These are phyloP conservation scores for Mobula hypostoma DNA, from an alignment of 2,113 vertebrate genomes.

Conservation along the genomic window DNA sequence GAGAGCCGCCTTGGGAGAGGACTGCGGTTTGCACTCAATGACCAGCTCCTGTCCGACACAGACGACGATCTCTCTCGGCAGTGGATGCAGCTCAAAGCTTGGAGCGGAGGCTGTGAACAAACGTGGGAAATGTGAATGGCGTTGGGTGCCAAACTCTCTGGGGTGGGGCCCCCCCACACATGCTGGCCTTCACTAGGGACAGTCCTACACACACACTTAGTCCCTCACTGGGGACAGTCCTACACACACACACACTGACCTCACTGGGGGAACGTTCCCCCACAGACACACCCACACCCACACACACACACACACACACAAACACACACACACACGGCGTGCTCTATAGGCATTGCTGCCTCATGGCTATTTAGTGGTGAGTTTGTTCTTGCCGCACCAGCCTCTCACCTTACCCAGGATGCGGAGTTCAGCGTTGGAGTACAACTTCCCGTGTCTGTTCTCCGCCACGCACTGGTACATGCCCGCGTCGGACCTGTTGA, in stretches of 20 bases:
- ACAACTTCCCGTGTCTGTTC: slow-evolving; percentile 81
- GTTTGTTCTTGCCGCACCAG: neutral
- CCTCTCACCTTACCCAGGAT: slow-evolving; percentile 71
- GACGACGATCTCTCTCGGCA: slow-evolving; percentile 69
- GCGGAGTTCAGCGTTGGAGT: slow-evolving; percentile 77
- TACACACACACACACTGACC: too few species aligned
- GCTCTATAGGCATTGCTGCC: too few species aligned
- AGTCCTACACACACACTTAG: too few species aligned
- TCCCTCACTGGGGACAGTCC: too few species aligned
- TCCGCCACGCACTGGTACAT: slow-evolving; percentile 95
- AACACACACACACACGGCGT: too few species aligned
- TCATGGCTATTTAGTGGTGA: too few species aligned
- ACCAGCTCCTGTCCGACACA: slow-evolving; percentile 75
- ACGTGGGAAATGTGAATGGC: neutral
- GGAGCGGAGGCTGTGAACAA: slow-evolving; percentile 76
- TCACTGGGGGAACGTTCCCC: too few species aligned
- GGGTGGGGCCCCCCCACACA: too few species aligned
- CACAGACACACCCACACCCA: too few species aligned
- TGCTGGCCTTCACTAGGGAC: too few species aligned
- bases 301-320: too few species aligned
- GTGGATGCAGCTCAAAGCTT: slow-evolving; percentile 66
- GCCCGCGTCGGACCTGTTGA: slow-evolving; percentile 80
- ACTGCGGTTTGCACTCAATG: slow-evolving; percentile 80
- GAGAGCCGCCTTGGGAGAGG: slow-evolving; percentile 82
- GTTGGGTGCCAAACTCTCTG: too few species aligned